Evolutionary conservation across 1,140 invertebrate genomes (phyloP), one percentile per base, ranked within the genome.

Genomic region (Eumeta japonica): DNA sequence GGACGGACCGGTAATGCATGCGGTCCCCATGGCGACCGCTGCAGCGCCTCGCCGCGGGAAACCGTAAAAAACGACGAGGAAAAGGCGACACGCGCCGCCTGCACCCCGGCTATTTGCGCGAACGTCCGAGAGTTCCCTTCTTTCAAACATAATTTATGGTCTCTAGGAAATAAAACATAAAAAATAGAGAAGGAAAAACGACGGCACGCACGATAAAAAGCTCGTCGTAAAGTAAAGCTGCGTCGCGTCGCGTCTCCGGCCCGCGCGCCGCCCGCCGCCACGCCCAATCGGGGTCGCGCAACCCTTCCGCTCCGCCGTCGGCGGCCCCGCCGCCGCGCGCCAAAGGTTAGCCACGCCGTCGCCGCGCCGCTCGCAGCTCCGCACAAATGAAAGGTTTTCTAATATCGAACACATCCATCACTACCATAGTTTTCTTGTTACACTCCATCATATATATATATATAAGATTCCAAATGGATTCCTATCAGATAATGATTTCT

Each of bases 71-170:
- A 67, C 45, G 47, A 71, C 60, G 58, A 48, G 42, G 49, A 52
- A 58, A 68, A 52, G 48, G 57, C 55, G 58, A 63, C 61, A 59
- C 58, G 60, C 52, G 55, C 48, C 56, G 52, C 45, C 50, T 45
- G 62, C 55, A 62, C 66, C 66, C 66, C 54, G 65, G 61, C 61
- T 64, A 64, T 71, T 63, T 63, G 55, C 54, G 56, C 52, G 55
- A 52, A 58, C 55, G 70, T 72, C 70, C 67, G 63, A 74, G 62
- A 61, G 55, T 72, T 74, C 70, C 70, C 70, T 71, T 55, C 66
- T 63, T 74, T 74, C 70, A 70, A 74, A 74, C 65, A 63, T 74
- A 68, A 74, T 74, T 74, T 74, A 74, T 74, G 67, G 62, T 70
- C 62, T 70, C 60, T 58, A 61, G 66, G 70, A 72, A 72, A 72